Base-by-base conservation (phyloP, 2,113 vertebrate genomes). In the Benitochromis conjunctus region DNA sequence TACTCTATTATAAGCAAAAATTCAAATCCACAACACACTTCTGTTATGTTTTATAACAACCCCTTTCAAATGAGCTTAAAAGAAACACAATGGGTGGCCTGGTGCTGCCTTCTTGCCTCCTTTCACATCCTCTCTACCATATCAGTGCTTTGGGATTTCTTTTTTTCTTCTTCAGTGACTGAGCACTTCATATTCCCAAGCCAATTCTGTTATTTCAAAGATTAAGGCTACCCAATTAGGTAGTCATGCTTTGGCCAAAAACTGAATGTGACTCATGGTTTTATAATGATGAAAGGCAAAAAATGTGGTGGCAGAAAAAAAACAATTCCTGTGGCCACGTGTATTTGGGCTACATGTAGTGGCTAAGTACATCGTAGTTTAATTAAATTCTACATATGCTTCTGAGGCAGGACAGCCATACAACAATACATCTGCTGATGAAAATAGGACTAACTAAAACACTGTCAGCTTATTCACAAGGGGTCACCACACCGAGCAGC, bases 151-250 rank as follows among this genome's bases (percentile, higher is more conserved):
- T 74, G 85, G 88, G 89, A 90, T 89, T 91, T 81, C 26, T 78
- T 51, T 84, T 82, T 74, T 58, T 85, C 89, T 91, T 81, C 88
- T 66, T 66, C n/a, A 0, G 81, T 88, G 85, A 92, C 85, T 87
- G 46, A 81, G 84, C 88, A 83, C 66, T 77, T 88, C 48, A 86
- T 78, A 43, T 36, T 93, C 92, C 89, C 80, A 8, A 43, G 91
- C 86, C 78, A 80, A 74, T 85, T 86, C 6, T 79, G 51, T 82
- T 54, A 64, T 56, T 74, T 80, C 38, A 76, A 83, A 92, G 24
- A 89, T 81, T 43, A 77, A 62, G 74, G 21, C 21, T 60, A 56
- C 56, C 80, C 92, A 80, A 90, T 93, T 82, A 88, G 21, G 29
- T 81, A 80, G 54, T 56, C 84, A 80, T 13, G 43, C 31, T 81